Percentiles rank a stretch among this genome's conserved stretches.
These are phyloP conservation scores for Phocides pigmalion DNA, from an alignment of 1,140 invertebrate genomes.

Conservation along the genomic window DNA sequence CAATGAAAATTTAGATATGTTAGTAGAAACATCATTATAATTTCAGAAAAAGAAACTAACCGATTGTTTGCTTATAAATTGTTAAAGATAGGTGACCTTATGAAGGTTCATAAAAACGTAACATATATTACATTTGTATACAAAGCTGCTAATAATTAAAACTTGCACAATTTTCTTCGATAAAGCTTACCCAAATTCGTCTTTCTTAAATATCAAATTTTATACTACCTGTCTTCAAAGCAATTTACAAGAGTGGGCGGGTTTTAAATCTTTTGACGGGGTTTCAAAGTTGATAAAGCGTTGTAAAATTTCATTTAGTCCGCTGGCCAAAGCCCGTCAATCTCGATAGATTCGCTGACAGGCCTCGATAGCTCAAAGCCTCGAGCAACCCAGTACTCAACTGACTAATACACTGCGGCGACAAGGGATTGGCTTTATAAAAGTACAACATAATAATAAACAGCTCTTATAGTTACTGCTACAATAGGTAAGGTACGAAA, in stretches of 20 bases:
- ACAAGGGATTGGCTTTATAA: slow-evolving; percentile 52
- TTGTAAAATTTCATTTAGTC: slow-evolving; percentile 53
- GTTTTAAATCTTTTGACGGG: slow-evolving; percentile 36
- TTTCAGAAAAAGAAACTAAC: too few relatives aligned
- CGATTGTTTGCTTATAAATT: too few relatives aligned
- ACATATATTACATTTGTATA: too few relatives aligned
- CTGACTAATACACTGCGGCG: slow-evolving; percentile 45
- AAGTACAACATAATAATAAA: slow-evolving; percentile 3
- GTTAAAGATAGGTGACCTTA: too few relatives aligned
- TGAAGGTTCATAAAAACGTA: too few relatives aligned
- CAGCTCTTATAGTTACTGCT: too few relatives aligned
- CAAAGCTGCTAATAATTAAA: slow-evolving; percentile 2
- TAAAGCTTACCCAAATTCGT: slow-evolving; percentile 4
- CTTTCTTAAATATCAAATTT: slow-evolving; percentile 23
- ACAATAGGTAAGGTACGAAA: too few relatives aligned
- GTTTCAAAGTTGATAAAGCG: slow-evolving; percentile 36
- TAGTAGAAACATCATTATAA: too few relatives aligned
- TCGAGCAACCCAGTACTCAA: slow-evolving; percentile 43
- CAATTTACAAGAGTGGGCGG: slow-evolving; percentile 33
- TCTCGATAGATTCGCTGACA: slow-evolving; percentile 49
- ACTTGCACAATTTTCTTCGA: background rate
- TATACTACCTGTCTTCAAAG: slow-evolving; percentile 30
- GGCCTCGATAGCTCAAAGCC: slow-evolving; percentile 54
- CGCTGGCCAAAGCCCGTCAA: slow-evolving; percentile 47
- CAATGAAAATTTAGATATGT: too few relatives aligned